These are phyloP conservation scores for Epinotia nisella DNA, from an alignment of 2,888 invertebrate genomes.

Conservation along the genomic window DNA sequence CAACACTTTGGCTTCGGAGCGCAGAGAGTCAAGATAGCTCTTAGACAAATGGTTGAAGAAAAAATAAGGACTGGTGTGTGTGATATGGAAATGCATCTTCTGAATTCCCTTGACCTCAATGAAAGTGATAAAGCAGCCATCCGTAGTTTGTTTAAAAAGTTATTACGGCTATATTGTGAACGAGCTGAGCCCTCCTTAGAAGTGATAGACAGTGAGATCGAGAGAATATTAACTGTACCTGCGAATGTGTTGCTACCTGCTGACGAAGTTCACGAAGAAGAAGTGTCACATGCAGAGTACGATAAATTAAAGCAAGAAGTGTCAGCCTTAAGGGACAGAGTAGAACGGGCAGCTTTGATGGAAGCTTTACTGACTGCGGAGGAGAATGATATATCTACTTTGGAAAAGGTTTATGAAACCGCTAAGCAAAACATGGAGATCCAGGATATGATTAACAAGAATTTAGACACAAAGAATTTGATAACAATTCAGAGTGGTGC, in stretches of 20 bases:
- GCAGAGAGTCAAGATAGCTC: slow-evolving; percentile 75
- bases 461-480: slow-evolving; percentile 57
- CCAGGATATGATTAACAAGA: slow-evolving; percentile 66
- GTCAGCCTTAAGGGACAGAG: slow-evolving; percentile 61
- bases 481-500: slow-evolving; percentile 64
- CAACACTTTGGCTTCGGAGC: slow-evolving; percentile 80
- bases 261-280: slow-evolving; percentile 72
- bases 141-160: slow-evolving; percentile 70
- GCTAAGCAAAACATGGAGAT: slow-evolving; percentile 76
- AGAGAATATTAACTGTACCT: slow-evolving; percentile 69
- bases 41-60: slow-evolving; percentile 77
- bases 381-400: slow-evolving; percentile 68
- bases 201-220: slow-evolving; percentile 72
- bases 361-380: slow-evolving; percentile 72
- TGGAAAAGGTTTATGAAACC: slow-evolving; percentile 71
- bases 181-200: slow-evolving; percentile 70
- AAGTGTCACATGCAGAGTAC: slow-evolving; percentile 69
- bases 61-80: slow-evolving; percentile 73
- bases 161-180: slow-evolving; percentile 71
- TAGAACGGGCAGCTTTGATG: slow-evolving; percentile 75
- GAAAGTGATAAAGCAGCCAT: slow-evolving; percentile 72
- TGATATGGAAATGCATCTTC: slow-evolving; percentile 72
- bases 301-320: slow-evolving; percentile 71
- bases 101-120: slow-evolving; percentile 68
- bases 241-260: slow-evolving; percentile 71